Evolutionary conservation across 2,888 invertebrate species (phyloP), one percentile per base, ranked within the genome.

Genomic region (Anoplius nigerrimus): DNA sequence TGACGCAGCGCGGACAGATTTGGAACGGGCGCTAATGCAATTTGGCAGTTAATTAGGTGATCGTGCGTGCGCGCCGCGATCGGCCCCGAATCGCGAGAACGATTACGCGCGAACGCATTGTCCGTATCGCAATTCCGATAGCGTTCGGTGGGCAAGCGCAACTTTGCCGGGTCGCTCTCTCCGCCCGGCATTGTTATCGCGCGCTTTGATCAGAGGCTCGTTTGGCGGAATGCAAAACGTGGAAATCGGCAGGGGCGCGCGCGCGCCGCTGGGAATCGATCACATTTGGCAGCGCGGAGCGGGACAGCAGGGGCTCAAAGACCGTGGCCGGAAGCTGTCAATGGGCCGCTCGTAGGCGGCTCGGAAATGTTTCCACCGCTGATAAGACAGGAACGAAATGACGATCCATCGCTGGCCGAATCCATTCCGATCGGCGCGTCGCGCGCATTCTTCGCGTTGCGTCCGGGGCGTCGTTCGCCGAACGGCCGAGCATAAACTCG

Each of bases 181-280:
- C 13, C n/a, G 53, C n/a, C n/a, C 13, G n/a, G 4, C 21, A 24
- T 22, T 24, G 22, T 53, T 53, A 53, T 55, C 55, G 48, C 34
- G 34, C 3, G 55, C 55, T 55, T 55, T 55, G 55, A 55, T 55
- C 55, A 27, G 16, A 34, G 3, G 55, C 8, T 16, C 55, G 42
- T 20, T 42, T 55, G 65, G n/a, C 62, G 59, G 51, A 57, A 60
- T 54, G 20, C 43, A 13, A 21, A 13, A 8, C 3, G 11, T 2
- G 48, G 45, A 43, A 48, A 18, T 4, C 48, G 4, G 18, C 48
- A 42, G 18, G 11, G 16, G n/a, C 18, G n/a, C 48, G 48, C 8
- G 13, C 11, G n/a, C 5, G 18, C 6, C 48, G 42, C 42, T n/a
- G n/a, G n/a, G n/a, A n/a, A 34, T 34, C 34, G 34, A 11, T 34